A percentile compares a stretch with the other conserved stretches of the same genome.
Conservation (phyloP, 2,888 invertebrate species). For the Habrosyne pyritoides region DNA sequence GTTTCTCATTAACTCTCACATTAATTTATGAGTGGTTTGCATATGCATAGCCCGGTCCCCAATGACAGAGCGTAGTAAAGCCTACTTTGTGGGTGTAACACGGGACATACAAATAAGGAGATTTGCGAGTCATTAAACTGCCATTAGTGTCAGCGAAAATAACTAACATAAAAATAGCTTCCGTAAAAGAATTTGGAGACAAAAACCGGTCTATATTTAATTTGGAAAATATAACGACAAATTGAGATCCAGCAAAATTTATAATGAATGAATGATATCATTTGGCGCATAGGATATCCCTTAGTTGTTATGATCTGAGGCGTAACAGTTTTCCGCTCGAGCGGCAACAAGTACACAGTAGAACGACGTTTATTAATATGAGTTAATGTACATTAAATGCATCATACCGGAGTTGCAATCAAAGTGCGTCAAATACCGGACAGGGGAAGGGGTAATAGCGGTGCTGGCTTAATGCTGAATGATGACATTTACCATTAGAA, state of each 20-base stretch:
- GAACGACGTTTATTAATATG: background rate
- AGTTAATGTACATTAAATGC: slow-evolving; percentile 1
- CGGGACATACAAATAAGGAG: background rate
- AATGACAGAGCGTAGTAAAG: slow-evolving; percentile 20
- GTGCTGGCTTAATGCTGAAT: background rate
- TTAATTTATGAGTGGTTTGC: slow-evolving; percentile 59
- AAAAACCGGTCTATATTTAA: too few species aligned
- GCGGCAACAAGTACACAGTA: background rate
- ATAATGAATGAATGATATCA: too few species aligned
- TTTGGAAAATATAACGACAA: too few species aligned
- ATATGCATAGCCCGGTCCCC: slow-evolving; percentile 50
- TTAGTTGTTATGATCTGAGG: background rate
- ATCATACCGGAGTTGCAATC: background rate
- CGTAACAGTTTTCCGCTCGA: background rate
- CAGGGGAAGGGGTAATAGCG: background rate
- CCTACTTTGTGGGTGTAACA: slow-evolving; percentile 4
- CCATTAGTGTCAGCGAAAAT: background rate
- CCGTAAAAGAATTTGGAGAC: too few species aligned
- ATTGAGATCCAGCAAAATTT: too few species aligned
- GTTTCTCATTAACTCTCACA: slow-evolving; percentile 62
- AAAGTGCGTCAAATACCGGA: background rate
- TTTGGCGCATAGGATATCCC: background rate
- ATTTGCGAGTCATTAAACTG: background rate
- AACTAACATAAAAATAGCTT: background rate
- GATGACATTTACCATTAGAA: slow-evolving; percentile 11